A percentile compares a stretch with the other conserved stretches of the same genome.
These are phyloP conservation scores for Clarias fuscus DNA, from an alignment of 2,797 vertebrate species.

Conservation along the genomic window DNA sequence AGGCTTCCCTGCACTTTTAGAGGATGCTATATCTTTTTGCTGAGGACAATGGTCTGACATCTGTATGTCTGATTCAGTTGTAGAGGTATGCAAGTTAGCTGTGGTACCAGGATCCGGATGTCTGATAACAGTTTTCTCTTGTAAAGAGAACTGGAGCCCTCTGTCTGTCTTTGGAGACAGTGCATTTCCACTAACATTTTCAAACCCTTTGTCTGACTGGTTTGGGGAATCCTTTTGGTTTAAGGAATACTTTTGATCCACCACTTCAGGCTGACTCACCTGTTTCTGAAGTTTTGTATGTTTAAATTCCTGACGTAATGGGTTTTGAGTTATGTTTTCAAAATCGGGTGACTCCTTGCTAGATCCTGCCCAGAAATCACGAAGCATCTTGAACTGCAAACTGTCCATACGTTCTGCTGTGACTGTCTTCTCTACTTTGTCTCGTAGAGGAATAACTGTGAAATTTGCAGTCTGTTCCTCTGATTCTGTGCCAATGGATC, in stretches of 20 bases:
- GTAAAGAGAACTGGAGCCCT: slow-evolving; percentile 54
- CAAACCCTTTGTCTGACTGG: slow-evolving; percentile 48
- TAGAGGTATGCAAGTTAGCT: slow-evolving; percentile 44
- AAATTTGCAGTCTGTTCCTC: slow-evolving; percentile 65
- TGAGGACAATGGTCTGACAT: slow-evolving; percentile 45
- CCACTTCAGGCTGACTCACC: slow-evolving; percentile 49
- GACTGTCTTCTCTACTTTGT: slow-evolving; percentile 72
- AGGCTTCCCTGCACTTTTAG: slow-evolving; percentile 49
- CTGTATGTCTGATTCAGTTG: slow-evolving; percentile 51
- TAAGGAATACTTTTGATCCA: slow-evolving; percentile 53
- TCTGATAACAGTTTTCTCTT: slow-evolving; percentile 46
- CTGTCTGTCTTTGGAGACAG: slow-evolving; percentile 42
- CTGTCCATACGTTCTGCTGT: slow-evolving; percentile 68
- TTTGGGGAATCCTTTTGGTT: slow-evolving; percentile 55
- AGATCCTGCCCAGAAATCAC: slow-evolving; percentile 83
- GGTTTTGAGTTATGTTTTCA: slow-evolving; percentile 56
- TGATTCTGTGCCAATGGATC: slow-evolving; percentile 58
- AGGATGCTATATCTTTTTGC: slow-evolving; percentile 55
- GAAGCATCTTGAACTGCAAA: slow-evolving; percentile 82
- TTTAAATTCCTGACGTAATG: slow-evolving; percentile 55
- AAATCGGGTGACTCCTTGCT: slow-evolving; percentile 55
- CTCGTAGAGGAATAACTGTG: slow-evolving; percentile 75
- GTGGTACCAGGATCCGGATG: slow-evolving; percentile 55
- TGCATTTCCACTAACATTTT: slow-evolving; percentile 40
- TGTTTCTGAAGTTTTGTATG: slow-evolving; percentile 56